Percentiles rank a stretch among this genome's conserved stretches.
Conservation (phyloP, 2,888 invertebrate species). For the Erebia epiphron region DNA sequence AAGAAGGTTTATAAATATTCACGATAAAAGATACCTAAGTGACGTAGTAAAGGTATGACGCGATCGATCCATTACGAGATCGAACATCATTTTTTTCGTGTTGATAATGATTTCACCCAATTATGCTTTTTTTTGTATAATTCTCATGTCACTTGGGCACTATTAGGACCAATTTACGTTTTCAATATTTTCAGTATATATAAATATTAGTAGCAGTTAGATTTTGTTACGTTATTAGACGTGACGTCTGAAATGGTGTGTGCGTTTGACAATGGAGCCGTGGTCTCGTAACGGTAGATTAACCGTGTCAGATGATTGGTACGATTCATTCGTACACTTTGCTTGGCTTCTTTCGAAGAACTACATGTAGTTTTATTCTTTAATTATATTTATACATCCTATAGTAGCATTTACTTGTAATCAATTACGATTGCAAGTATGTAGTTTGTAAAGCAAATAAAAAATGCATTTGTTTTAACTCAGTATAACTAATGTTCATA, state of each 20-base stretch:
- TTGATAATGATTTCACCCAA: too few species aligned
- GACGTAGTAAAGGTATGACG: too few species aligned
- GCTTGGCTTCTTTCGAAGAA: constrained; percentile 21
- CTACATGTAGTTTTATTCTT: neutral
- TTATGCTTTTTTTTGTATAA: too few species aligned
- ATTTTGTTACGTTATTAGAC: neutral
- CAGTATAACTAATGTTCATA: too few species aligned
- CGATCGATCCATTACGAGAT: neutral
- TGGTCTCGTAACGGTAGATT: constrained; percentile 38
- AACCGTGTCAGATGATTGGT: constrained; percentile 43
- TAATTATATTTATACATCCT: constrained; percentile 3
- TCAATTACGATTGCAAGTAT: neutral
- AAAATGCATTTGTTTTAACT: too few species aligned
- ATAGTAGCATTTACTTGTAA: neutral
- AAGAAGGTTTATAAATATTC: neutral
- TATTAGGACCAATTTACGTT: neutral
- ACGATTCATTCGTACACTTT: constrained; percentile 21
- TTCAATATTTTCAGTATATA: too few species aligned
- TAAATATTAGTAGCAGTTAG: neutral
- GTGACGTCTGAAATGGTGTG: too few species aligned
- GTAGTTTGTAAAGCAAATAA: too few species aligned
- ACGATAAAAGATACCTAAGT: neutral
- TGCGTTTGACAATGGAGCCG: constrained; percentile 37
- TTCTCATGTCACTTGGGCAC: neutral
- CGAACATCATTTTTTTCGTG: neutral